Evolutionary conservation across 92 coral and sea anemone genomes (phyloP).

Genomic region (Phenganax marumi): DNA sequence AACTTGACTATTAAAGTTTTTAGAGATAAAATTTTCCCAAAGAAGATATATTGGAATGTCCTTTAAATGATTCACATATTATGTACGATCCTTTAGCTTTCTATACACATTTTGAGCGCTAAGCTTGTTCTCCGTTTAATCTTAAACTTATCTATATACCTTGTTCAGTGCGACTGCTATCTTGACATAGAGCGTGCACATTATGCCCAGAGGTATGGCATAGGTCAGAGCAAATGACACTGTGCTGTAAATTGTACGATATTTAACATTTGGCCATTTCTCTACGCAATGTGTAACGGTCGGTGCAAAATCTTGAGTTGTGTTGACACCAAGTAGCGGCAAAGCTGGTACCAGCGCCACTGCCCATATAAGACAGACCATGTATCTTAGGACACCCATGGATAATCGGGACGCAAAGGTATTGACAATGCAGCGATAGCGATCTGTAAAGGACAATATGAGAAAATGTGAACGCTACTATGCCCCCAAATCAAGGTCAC

Average conservation of each 20-base stretch:
- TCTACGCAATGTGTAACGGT: slow-evolving; percentile 57
- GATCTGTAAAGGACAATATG: slow-evolving; percentile 58
- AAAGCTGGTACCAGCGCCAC: slow-evolving; percentile 83
- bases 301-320: not conserved
- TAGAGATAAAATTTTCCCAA: too few species aligned
- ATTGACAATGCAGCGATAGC: slow-evolving; percentile 89
- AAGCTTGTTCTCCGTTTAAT: too few species aligned
- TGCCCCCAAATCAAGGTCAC: not conserved
- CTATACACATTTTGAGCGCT: too few species aligned
- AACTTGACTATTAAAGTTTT: too few species aligned
- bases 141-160: not conserved
- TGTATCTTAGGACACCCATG: slow-evolving; percentile 69
- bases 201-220: slow-evolving; percentile 81
- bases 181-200: slow-evolving; percentile 73
- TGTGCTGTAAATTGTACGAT: slow-evolving; percentile 61
- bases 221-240: slow-evolving; percentile 77
- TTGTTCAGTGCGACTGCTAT: slow-evolving; percentile 78
- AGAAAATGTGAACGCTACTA: not conserved
- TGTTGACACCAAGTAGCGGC: slow-evolving; percentile 80
- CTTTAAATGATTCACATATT: too few species aligned
- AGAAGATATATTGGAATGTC: too few species aligned
- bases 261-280: slow-evolving; percentile 65
- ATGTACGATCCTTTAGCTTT: too few species aligned
- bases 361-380: slow-evolving; percentile 84
- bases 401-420: slow-evolving; percentile 88